Evolutionary conservation across 2,797 vertebrate species (phyloP).

Genomic region (Sebastes glaucus): DNA sequence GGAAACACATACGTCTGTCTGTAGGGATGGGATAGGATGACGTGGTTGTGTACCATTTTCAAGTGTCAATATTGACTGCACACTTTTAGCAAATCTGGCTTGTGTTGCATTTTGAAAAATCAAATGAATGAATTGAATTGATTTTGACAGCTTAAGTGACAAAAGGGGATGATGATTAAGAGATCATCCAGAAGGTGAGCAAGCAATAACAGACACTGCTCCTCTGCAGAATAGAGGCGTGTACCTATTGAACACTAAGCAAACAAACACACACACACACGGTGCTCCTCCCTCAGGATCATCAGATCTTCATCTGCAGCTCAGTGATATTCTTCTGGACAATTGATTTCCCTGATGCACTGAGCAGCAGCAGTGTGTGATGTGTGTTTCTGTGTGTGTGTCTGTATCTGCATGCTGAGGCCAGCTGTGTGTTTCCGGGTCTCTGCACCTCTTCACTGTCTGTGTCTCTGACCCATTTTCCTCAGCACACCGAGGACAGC

Average conservation of each 20-base stretch:
- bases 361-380: neutral
- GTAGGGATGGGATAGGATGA: conserved; percentile 16
- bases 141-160: neutral
- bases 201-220: neutral
- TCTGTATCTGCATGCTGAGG: conserved; percentile 18
- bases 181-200: conserved; percentile 15
- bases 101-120: neutral
- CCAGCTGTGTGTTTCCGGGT: conserved; percentile 51
- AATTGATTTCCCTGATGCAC: conserved; percentile 55
- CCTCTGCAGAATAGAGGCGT: conserved; percentile 7
- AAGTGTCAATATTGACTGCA: conserved; percentile 30
- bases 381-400: conserved; percentile 4
- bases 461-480: conserved; percentile 67
- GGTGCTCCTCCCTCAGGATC: conserved; percentile 13
- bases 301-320: conserved; percentile 44
- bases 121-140: neutral
- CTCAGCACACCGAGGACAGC: conserved; percentile 9
- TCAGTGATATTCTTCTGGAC: conserved; percentile 53
- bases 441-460: conserved; percentile 30
- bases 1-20: conserved; percentile 54
- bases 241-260: conserved; percentile 5
- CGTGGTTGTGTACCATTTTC: neutral
- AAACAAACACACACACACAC: neutral
- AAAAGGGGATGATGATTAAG: conserved; percentile 13
- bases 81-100: neutral